Conservation (phyloP, 2,888 invertebrate species). For the Caenorhabditis macrosperma region DNA sequence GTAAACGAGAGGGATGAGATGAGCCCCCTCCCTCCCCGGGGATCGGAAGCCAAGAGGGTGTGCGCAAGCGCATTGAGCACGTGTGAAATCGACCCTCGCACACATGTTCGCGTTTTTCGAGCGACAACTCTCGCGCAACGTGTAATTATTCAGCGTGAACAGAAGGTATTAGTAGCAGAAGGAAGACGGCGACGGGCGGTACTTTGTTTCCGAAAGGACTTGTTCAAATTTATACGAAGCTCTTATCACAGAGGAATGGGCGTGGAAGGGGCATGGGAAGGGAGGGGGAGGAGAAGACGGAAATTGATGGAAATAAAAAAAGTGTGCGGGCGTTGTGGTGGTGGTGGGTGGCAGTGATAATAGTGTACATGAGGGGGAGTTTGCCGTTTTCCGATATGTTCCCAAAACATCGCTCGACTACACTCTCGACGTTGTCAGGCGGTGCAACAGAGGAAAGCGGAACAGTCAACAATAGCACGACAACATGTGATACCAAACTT, state of each 20-base stretch:
- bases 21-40: too few species aligned
- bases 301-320: neutral
- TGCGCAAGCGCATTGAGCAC: constrained; percentile 24
- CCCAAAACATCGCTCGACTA: neutral
- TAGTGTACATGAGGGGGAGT: neutral
- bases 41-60: constrained; percentile 17
- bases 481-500: constrained; percentile 1
- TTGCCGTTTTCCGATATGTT: neutral
- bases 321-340: neutral
- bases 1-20: constrained; percentile 6
- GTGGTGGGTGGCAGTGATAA: neutral
- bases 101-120: constrained; percentile 38
- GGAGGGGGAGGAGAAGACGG: neutral
- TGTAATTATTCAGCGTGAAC: constrained; percentile 15
- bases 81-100: constrained; percentile 57
- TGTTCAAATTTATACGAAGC: neutral
- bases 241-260: neutral
- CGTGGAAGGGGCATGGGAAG: neutral
- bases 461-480: neutral
- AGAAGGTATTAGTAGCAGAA: constrained; percentile 11
- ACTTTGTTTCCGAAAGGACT: neutral
- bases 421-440: neutral
- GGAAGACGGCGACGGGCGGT: neutral
- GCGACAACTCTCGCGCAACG: constrained; percentile 8
- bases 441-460: neutral